Conservation (phyloP, 2,888 invertebrate genomes). For the Leptogaster cylindrica region DNA sequence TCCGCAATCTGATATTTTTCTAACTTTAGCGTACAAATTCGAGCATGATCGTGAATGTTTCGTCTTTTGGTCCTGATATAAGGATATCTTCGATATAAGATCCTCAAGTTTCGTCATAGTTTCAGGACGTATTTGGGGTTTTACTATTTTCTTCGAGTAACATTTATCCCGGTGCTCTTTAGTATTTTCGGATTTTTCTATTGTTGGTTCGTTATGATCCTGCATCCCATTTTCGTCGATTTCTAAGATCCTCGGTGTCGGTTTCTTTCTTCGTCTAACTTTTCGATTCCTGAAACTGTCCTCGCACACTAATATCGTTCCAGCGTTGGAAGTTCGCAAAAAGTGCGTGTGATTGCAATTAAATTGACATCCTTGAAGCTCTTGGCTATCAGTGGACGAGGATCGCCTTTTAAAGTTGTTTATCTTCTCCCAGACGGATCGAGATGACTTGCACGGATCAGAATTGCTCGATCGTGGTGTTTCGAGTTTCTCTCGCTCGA, state of each 20-base stretch:
- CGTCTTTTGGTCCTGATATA: background rate
- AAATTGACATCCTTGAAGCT: constrained; percentile 46
- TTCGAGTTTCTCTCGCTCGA: constrained; percentile 54
- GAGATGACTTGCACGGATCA: constrained; percentile 51
- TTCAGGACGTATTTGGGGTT: background rate
- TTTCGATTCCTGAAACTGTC: constrained; percentile 60
- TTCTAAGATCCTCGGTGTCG: constrained; percentile 24
- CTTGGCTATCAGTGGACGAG: constrained; percentile 57
- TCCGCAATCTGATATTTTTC: too few species aligned
- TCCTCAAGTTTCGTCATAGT: background rate
- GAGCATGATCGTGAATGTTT: background rate
- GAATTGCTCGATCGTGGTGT: constrained; percentile 56
- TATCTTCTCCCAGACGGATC: constrained; percentile 58
- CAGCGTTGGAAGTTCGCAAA: constrained; percentile 64
- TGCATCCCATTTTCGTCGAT: constrained; percentile 14
- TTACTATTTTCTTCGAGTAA: background rate
- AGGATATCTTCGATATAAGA: constrained; percentile 5
- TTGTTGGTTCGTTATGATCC: background rate
- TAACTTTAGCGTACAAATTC: too few species aligned
- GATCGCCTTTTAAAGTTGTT: constrained; percentile 57
- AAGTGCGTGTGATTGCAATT: constrained; percentile 59
- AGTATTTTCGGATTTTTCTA: constrained; percentile 2
- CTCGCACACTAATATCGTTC: constrained; percentile 64
- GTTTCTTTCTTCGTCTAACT: constrained; percentile 53
- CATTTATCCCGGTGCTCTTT: background rate